Percentiles rank a stretch among this genome's conserved stretches.
These are phyloP conservation scores for Apogon talboti DNA, from an alignment of 2,797 vertebrate species.

Conservation along the genomic window DNA sequence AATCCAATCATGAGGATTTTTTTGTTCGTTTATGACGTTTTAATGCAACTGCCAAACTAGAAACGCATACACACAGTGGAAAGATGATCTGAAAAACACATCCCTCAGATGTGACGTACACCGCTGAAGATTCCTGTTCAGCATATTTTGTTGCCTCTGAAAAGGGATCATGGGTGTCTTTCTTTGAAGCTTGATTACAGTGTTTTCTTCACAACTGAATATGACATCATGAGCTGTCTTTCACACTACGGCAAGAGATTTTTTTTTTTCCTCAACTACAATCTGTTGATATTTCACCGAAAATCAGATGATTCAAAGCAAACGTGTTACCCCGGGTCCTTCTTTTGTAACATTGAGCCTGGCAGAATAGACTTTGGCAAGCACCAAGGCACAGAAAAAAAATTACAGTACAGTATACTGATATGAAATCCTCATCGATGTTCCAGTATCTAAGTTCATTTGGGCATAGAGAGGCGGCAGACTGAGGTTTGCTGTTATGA, in stretches of 20 bases:
- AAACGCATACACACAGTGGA: background rate
- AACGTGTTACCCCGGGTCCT: constrained; percentile 11
- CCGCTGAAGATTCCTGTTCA: too few relatives aligned
- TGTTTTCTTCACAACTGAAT: background rate
- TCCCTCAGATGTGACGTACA: too few relatives aligned
- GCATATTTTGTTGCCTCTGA: background rate
- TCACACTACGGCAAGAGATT: background rate
- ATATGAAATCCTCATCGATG: constrained; percentile 23
- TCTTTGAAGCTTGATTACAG: background rate
- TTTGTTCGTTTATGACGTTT: too few relatives aligned
- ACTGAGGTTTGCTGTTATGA: constrained; percentile 1
- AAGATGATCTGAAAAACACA: too few relatives aligned
- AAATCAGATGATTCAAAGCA: constrained; percentile 13
- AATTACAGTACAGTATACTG: background rate
- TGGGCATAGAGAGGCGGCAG: constrained; percentile 13
- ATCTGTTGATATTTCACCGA: constrained; percentile 1
- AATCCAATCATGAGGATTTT: constrained; percentile 16
- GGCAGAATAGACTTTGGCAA: constrained; percentile 11
- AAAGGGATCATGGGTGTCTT: background rate
- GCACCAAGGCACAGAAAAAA: background rate
- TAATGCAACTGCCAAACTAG: background rate
- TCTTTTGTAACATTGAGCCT: background rate
- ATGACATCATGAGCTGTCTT: background rate
- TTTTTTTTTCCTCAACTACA: background rate
- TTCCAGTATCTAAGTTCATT: constrained; percentile 12